These are phyloP conservation scores for Mormyrus proboscirostris DNA, from an alignment of 2,797 vertebrate species.

Conservation along the genomic window DNA sequence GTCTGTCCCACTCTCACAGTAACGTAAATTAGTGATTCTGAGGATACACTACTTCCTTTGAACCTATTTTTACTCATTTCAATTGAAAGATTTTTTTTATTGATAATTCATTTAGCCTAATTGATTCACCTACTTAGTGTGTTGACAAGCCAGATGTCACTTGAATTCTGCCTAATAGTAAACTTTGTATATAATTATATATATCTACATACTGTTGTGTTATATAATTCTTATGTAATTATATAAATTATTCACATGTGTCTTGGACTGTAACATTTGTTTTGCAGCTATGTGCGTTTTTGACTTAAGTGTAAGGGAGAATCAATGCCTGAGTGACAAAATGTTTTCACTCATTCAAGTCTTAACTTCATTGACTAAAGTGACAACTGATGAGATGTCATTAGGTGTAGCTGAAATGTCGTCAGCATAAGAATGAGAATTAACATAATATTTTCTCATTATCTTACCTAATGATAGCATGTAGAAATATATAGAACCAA, in stretches of 20 bases:
- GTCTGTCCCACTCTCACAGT: too few species aligned
- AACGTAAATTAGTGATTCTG: too few species aligned
- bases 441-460: not conserved
- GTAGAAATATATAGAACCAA: not conserved
- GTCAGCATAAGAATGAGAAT: not conserved
- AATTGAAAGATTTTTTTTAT: too few species aligned
- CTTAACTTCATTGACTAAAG: not conserved
- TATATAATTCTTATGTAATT: not conserved
- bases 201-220: too few species aligned
- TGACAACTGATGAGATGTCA: not conserved
- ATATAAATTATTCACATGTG: not conserved
- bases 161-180: too few species aligned
- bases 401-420: not conserved
- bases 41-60: too few species aligned
- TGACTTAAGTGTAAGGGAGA: not conserved
- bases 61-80: too few species aligned
- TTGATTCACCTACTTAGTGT: too few species aligned
- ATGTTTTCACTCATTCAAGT: not conserved
- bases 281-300: not conserved
- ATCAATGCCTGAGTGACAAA: not conserved
- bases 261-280: not conserved
- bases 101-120: too few species aligned
- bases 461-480: not conserved
- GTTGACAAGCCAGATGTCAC: too few species aligned
- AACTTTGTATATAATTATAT: not conserved